phyloP scores from a whole-genome alignment of 1,140 invertebrate species.

The Leptopilina clavipes region DNA sequence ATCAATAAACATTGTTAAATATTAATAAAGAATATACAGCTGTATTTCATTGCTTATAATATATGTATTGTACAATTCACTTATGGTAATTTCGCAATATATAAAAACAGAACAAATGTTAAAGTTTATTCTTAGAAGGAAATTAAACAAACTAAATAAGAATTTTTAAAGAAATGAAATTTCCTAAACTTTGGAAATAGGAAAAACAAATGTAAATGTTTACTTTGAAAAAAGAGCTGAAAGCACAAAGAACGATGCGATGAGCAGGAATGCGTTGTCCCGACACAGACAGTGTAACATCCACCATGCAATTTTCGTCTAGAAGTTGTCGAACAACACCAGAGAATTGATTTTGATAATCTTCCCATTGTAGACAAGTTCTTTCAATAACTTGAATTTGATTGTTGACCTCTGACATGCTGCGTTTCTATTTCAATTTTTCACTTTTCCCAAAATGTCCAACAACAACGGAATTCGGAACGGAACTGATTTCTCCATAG shows the following conservation, averaged over 20 bases:
- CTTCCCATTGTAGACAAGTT: slow-evolving; percentile 78
- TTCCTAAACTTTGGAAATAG: too few species aligned
- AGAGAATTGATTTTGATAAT: slow-evolving; percentile 75
- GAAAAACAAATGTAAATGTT: background rate
- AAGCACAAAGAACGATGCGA: slow-evolving; percentile 77
- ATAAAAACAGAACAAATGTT: slow-evolving; percentile 21
- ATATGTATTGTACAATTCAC: too few species aligned
- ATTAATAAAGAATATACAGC: slow-evolving; percentile 9
- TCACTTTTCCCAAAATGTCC: slow-evolving; percentile 35
- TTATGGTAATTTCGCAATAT: too few species aligned
- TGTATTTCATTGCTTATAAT: too few species aligned
- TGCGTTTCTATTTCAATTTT: slow-evolving; percentile 56
- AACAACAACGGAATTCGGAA: slow-evolving; percentile 58
- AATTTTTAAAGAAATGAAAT: too few species aligned
- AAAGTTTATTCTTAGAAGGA: too few species aligned
- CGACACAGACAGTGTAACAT: slow-evolving; percentile 74
- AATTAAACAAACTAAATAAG: too few species aligned
- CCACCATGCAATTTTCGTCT: slow-evolving; percentile 75
- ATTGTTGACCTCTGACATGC: slow-evolving; percentile 51
- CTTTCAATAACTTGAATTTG: slow-evolving; percentile 53
- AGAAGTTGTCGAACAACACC: slow-evolving; percentile 72
- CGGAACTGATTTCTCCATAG: slow-evolving; percentile 47
- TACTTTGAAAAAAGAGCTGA: slow-evolving; percentile 77
- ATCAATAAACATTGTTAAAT: background rate
- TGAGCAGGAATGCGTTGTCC: slow-evolving; percentile 76